Conservation (phyloP, 2,888 invertebrate species). For the Ectemnius cavifrons region DNA sequence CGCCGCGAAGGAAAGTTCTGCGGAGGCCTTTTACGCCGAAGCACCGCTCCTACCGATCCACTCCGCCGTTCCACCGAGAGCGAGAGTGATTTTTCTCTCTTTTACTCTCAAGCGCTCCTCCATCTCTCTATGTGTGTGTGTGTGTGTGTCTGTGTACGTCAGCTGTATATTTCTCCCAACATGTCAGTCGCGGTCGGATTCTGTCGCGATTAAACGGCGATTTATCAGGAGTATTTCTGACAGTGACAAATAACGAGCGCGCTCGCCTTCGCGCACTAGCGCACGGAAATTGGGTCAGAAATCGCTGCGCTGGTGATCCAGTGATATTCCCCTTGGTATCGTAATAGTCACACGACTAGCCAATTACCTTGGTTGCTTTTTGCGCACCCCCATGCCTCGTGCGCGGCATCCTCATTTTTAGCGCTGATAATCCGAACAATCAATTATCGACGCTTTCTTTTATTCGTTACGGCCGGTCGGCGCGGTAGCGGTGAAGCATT, state of each 20-base stretch:
- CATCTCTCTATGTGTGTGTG: no score
- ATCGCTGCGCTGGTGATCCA: slow-evolving; percentile 13
- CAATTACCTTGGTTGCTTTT: not conserved
- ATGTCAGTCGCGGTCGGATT: slow-evolving; percentile 40
- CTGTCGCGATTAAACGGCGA: slow-evolving; percentile 56
- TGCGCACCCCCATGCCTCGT: slow-evolving; percentile 7
- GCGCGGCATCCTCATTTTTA: slow-evolving; percentile 13
- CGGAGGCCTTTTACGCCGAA: slow-evolving; percentile 48
- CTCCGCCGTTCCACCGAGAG: slow-evolving; percentile 37
- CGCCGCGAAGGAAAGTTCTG: slow-evolving; percentile 39
- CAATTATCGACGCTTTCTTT: not conserved
- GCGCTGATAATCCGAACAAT: slow-evolving; percentile 6
- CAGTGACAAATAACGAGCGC: slow-evolving; percentile 48
- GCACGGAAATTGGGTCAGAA: slow-evolving; percentile 42
- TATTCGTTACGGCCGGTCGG: not conserved
- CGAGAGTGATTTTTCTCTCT: slow-evolving; percentile 53
- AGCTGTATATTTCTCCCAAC: not conserved
- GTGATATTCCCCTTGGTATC: not conserved
- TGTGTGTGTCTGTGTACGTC: no score
- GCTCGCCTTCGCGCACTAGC: slow-evolving; percentile 9
- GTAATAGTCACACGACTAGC: not conserved
- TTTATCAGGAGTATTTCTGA: slow-evolving; percentile 52
- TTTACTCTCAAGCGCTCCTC: no score
- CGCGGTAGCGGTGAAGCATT: not conserved
- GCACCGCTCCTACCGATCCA: slow-evolving; percentile 13